Evolutionary conservation across 2,797 vertebrate species (phyloP).

Genomic region (Zalophus californianus): DNA sequence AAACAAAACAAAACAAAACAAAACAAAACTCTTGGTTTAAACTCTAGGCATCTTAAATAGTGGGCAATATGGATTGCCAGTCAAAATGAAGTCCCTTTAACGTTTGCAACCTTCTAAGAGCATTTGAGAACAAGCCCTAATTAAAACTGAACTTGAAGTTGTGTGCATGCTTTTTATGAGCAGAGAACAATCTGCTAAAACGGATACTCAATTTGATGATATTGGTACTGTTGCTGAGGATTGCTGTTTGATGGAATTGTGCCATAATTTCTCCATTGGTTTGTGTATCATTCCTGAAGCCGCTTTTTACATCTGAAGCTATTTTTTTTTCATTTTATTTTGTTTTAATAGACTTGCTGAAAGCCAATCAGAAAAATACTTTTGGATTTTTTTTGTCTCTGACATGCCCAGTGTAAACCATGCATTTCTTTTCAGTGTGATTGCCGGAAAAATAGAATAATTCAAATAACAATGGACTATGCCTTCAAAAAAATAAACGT

Average conservation of each 20-base stretch:
- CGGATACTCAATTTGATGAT: slow-evolving; percentile 88
- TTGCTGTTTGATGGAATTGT: slow-evolving; percentile 92
- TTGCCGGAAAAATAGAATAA: slow-evolving; percentile 83
- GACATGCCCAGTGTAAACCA: slow-evolving; percentile 85
- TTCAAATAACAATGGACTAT: slow-evolving; percentile 81
- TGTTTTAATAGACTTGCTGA: slow-evolving; percentile 93
- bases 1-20: slow-evolving; percentile 48
- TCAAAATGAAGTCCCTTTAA: slow-evolving; percentile 99
- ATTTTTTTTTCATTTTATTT: slow-evolving; percentile 85
- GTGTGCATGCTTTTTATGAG: slow-evolving; percentile 97
- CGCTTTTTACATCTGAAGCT: slow-evolving; percentile 88
- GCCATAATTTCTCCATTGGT: slow-evolving; percentile 92
- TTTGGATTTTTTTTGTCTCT: slow-evolving; percentile 84
- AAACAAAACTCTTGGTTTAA: slow-evolving; percentile 90
- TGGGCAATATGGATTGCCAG: slow-evolving; percentile 95
- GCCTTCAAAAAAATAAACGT: slow-evolving; percentile 80
- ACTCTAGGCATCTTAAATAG: slow-evolving; percentile 97
- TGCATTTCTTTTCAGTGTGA: slow-evolving; percentile 87
- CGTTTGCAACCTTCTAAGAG: slow-evolving; percentile 95
- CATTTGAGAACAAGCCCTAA: slow-evolving; percentile 92
- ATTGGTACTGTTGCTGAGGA: slow-evolving; percentile 90
- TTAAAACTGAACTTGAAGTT: slow-evolving; percentile 92
- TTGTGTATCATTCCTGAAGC: slow-evolving; percentile 92
- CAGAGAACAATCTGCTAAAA: slow-evolving; percentile 90
- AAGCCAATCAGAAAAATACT: slow-evolving; percentile 92